phyloP scores from a whole-genome alignment of 2,797 vertebrate genomes.

The Luscinia luscinia region DNA sequence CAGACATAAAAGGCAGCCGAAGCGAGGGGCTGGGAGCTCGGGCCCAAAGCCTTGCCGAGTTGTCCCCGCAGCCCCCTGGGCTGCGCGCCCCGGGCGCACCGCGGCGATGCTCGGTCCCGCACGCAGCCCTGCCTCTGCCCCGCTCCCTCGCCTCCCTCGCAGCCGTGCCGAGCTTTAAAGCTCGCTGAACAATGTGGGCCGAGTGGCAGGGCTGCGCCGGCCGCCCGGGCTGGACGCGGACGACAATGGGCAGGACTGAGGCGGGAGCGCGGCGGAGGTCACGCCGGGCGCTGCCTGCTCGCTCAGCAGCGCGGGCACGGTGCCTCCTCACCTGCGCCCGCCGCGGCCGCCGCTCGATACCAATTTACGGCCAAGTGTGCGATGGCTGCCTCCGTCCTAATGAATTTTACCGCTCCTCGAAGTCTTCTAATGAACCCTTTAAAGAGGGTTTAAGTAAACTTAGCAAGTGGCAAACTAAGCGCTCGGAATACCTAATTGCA shows the following conservation, averaged over 20 bases:
- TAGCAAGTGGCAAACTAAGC: slow-evolving; percentile 68
- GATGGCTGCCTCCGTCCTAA: slow-evolving; percentile 83
- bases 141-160: slow-evolving; percentile 49
- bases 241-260: slow-evolving; percentile 77
- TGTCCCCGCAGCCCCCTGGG: not conserved
- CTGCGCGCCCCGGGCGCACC: not conserved
- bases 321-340: slow-evolving; percentile 79
- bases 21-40: not conserved
- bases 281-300: slow-evolving; percentile 58
- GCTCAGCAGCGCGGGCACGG: slow-evolving; percentile 48
- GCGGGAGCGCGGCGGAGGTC: slow-evolving; percentile 65
- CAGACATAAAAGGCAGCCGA: slow-evolving; percentile 34
- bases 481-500: slow-evolving; percentile 60
- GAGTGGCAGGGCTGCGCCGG: slow-evolving; percentile 62
- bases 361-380: slow-evolving; percentile 86
- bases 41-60: slow-evolving; percentile 25
- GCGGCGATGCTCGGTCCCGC: slow-evolving; percentile 1
- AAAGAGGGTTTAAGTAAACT: slow-evolving; percentile 82
- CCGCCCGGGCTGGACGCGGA: slow-evolving; percentile 46
- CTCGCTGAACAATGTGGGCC: slow-evolving; percentile 71
- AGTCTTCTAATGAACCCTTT: slow-evolving; percentile 81
- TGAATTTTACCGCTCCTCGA: slow-evolving; percentile 84
- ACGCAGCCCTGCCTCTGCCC: not conserved
- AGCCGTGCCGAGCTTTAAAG: slow-evolving; percentile 77
- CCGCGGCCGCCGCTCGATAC: slow-evolving; percentile 80